Percentiles rank a stretch among this genome's conserved stretches.
Conservation (phyloP, 2,888 invertebrate species). For the Arge pagana region DNA sequence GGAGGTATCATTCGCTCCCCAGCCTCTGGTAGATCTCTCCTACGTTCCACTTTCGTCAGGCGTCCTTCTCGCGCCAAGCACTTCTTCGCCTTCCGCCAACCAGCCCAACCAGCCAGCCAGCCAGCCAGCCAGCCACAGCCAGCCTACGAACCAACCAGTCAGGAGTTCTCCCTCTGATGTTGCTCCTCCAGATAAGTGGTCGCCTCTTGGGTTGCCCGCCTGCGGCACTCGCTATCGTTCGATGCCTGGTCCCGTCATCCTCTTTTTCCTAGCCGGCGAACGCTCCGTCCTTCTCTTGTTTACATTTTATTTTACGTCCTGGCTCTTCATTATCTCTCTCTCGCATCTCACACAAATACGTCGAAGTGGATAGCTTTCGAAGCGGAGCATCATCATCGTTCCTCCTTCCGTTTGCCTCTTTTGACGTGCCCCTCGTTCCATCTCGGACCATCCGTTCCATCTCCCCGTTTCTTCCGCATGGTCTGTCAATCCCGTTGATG, state of each 20-base stretch:
- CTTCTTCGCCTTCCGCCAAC: slow-evolving; percentile 47
- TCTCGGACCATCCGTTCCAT: neutral
- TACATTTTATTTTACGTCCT: slow-evolving; percentile 49
- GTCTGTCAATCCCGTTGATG: slow-evolving; percentile 8
- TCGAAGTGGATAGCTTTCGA: slow-evolving; percentile 18
- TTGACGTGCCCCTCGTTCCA: neutral
- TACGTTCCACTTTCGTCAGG: slow-evolving; percentile 47
- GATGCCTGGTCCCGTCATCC: slow-evolving; percentile 48
- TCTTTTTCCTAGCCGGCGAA: slow-evolving; percentile 29
- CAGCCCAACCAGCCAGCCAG: slow-evolving; percentile 41
- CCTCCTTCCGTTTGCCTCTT: neutral
- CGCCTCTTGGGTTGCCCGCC: slow-evolving; percentile 52
- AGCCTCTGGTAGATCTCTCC: slow-evolving; percentile 33
- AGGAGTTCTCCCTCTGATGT: slow-evolving; percentile 49
- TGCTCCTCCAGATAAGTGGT: slow-evolving; percentile 55
- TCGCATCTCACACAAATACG: slow-evolving; percentile 32
- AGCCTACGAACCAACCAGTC: slow-evolving; percentile 43
- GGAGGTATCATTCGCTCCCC: slow-evolving; percentile 54
- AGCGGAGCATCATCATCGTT: too few species aligned
- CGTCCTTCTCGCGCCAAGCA: slow-evolving; percentile 53
- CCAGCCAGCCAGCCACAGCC: slow-evolving; percentile 44
- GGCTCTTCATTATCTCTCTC: slow-evolving; percentile 46
- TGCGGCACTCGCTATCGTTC: slow-evolving; percentile 52
- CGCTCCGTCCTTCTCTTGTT: slow-evolving; percentile 33
- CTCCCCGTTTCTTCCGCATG: neutral